Conservation (phyloP, 2,797 vertebrate genomes). For the Pseudochirops cupreus region DNA sequence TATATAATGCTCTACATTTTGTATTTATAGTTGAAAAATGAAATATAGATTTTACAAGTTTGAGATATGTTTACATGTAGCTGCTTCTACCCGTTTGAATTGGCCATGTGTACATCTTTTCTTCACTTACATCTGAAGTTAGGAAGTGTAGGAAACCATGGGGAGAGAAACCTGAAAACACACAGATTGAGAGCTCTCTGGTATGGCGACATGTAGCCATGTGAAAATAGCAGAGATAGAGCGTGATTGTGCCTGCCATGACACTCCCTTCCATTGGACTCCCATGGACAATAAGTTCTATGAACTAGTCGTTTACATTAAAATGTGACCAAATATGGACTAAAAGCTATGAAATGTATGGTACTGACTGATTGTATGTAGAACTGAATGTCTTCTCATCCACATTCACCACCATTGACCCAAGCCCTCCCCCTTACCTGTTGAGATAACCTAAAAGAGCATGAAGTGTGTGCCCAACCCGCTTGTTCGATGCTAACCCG, state of each 20-base stretch:
- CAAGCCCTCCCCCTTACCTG: constrained; percentile 75
- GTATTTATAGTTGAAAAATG: constrained; percentile 96
- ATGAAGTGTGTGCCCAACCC: constrained; percentile 89
- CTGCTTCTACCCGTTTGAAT: constrained; percentile 92
- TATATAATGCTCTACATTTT: constrained; percentile 95
- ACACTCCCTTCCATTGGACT: constrained; percentile 81
- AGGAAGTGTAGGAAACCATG: constrained; percentile 78
- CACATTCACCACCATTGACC: constrained; percentile 81
- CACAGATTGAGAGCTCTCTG: constrained; percentile 66
- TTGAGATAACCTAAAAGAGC: constrained; percentile 90
- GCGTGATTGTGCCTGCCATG: constrained; percentile 82
- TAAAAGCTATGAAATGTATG: constrained; percentile 81
- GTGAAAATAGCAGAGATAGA: constrained; percentile 66
- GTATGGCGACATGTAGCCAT: constrained; percentile 64
- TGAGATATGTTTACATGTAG: constrained; percentile 89
- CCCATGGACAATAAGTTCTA: constrained; percentile 87
- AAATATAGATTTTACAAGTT: constrained; percentile 87
- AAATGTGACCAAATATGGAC: constrained; percentile 88
- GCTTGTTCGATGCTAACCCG: constrained; percentile 88
- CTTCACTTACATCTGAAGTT: constrained; percentile 81
- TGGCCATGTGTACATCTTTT: constrained; percentile 80
- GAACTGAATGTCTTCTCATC: constrained; percentile 84
- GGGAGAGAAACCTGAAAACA: constrained; percentile 76
- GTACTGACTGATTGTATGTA: constrained; percentile 86
- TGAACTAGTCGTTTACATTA: constrained; percentile 89